Conservation (phyloP, 2,888 invertebrate species). For the Halictus ligatus region DNA sequence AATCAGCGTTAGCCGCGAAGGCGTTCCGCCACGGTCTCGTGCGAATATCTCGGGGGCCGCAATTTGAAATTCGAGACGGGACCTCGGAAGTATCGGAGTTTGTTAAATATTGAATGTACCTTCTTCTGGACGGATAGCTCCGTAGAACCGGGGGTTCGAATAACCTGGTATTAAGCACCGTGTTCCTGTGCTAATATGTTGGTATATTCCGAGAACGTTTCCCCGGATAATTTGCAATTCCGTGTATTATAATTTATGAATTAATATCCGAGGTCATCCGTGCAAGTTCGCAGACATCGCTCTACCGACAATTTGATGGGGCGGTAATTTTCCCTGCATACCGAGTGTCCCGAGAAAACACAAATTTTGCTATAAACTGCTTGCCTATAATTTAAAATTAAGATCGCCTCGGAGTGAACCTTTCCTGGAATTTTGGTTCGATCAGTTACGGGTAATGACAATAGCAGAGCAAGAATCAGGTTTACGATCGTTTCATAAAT, state of each 20-base stretch:
- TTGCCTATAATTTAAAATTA: background rate
- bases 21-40: background rate
- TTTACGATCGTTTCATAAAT: background rate
- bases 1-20: background rate
- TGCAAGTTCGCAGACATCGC: background rate
- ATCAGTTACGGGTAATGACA: no score
- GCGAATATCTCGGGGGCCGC: background rate
- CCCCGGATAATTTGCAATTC: conserved; percentile 13
- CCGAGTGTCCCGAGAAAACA: background rate
- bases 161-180: conserved; percentile 1
- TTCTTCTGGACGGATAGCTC: background rate
- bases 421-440: background rate
- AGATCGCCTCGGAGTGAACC: background rate
- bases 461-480: no score
- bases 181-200: background rate
- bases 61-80: conserved; percentile 8
- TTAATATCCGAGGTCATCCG: background rate
- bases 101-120: conserved; percentile 27
- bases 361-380: background rate
- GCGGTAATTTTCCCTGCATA: background rate
- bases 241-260: background rate
- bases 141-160: background rate
- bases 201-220: background rate
- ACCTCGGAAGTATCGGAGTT: conserved; percentile 10
- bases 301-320: background rate